Percentiles rank a stretch among this genome's conserved stretches.
phyloP scores from a whole-genome alignment of 2,797 vertebrate species.

The Sebastes steindachneri region DNA sequence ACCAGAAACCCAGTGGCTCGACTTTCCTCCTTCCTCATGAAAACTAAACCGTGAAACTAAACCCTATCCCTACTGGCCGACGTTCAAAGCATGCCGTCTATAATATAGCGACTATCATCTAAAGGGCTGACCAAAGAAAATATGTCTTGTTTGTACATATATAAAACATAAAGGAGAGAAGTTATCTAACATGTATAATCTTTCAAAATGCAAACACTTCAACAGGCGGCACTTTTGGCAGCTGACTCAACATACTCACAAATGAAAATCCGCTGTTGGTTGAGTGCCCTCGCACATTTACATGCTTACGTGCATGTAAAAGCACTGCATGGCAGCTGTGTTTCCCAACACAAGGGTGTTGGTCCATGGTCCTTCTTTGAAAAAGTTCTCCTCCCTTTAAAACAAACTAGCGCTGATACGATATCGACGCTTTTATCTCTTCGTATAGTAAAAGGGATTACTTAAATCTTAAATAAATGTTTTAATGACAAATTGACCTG shows the following conservation, averaged over 20 bases:
- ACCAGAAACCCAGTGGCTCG: background rate
- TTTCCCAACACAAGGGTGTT: constrained; percentile 8
- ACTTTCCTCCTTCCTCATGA: constrained; percentile 1
- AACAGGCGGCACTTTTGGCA: background rate
- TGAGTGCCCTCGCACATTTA: background rate
- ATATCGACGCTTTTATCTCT: background rate
- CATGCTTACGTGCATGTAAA: background rate
- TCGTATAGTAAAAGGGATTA: too few species aligned
- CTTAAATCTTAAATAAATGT: background rate
- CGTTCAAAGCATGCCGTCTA: background rate
- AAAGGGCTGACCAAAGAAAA: background rate
- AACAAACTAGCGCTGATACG: constrained; percentile 5
- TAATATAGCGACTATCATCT: background rate
- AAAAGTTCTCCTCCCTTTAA: background rate
- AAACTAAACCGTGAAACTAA: constrained; percentile 1
- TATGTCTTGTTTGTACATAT: background rate
- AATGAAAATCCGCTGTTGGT: background rate
- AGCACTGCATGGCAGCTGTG: background rate
- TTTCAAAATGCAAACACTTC: background rate
- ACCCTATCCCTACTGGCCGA: background rate
- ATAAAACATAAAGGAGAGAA: background rate
- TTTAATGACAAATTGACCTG: background rate
- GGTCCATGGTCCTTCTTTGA: background rate
- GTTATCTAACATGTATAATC: background rate
- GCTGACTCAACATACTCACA: background rate